Evolutionary conservation across 2,797 vertebrate species (phyloP), one percentile per base, ranked within the genome.

Genomic region (Helostoma temminkii): DNA sequence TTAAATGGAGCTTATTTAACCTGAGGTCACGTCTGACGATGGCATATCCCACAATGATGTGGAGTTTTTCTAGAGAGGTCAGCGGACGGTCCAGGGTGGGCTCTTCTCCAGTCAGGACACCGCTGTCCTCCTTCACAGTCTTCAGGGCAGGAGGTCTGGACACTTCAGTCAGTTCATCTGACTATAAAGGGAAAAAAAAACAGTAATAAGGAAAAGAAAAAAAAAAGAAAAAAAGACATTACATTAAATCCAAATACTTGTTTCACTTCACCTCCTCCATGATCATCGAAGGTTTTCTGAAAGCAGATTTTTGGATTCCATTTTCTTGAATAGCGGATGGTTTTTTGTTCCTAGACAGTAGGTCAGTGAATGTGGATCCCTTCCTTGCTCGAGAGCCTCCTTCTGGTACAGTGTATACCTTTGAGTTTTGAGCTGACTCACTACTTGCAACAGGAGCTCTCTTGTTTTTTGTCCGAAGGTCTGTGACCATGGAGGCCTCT

Each of bases 41-140:
- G 76, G 92, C 98, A 3, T 95, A 96, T 81, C 93, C 92, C 52
- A 96, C 95, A 2, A 99, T 96, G 78, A 96, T 94, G 88, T 98
- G 97, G 22, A 98, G 92, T 90, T 99, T 99, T 83, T 99, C 97
- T 11, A 99, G 92, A 64, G 96, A 93, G 18, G 96, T 93, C 92
- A 98, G 94, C 2, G 96, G 95, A 24, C 93, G 92, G 55, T 98
- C 95, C 66, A 96, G 90, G 22, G 94, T 89, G 0, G 91, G 88
- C 41, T 77, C 91, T 5, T 96, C 94, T n/a, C 87, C 89, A 1
- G 83, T 77, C 65, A 94, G 89, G 3, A 78, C 63, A 7, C 96
- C 93, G 37, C 91, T 87, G 84, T 90, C 92, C 88, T 76, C 92
- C 1, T 66, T 83, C 6, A 95, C 74, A 75, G 90, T 81, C 90